Base-by-base conservation (phyloP, 2,888 invertebrate species). In the Schrankia costaestrigalis region DNA sequence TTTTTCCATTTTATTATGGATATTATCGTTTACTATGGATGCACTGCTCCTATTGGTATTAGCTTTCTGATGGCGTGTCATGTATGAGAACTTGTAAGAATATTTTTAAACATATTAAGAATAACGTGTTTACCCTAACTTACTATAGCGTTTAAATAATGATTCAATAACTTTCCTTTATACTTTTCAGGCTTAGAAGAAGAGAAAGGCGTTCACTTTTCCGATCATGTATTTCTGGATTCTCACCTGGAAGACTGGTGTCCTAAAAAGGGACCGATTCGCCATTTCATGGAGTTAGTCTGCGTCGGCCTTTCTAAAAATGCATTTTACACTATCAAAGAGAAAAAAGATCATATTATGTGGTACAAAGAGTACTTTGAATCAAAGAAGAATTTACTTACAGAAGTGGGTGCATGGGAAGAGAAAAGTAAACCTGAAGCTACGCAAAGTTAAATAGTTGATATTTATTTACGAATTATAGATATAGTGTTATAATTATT, bases 241-340 rank as follows among this genome's bases (percentile, higher is more conserved):
- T 87, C 91, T 9, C 93, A 95, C 68, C 86, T 99, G 9, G 93
- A 94, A 58, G 91, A 90, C 0, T 97, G 97, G 95, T 98, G 99
- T 71, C 98, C 99, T 0, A 90, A 86, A 26, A 92, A 90, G 54
- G 99, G 98, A 0, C 98, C 99, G 0, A 89, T 99, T 48, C 90
- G 97, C 4, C 96, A 98, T 77, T 99, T 97, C 73, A 99, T 99
- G 99, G 98, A 99, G 66, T 88, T 99, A 3, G 98, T 99, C 0
- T 94, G 95, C 55, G 91, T 94, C 0, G 99, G 98, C 3, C 89
- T 99, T 1, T 97, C 97, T 0, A 97, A 97, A 78, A 99, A 99
- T 85, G 93, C 97, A 0, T 96, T 95, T 77, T 89, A 98, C 60
- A 95, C 95, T 0, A 95, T 94, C 0, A 78, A 93, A 47, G 95